phyloP scores from a whole-genome alignment of 2,113 vertebrate genomes.

The Spermophilus dauricus region DNA sequence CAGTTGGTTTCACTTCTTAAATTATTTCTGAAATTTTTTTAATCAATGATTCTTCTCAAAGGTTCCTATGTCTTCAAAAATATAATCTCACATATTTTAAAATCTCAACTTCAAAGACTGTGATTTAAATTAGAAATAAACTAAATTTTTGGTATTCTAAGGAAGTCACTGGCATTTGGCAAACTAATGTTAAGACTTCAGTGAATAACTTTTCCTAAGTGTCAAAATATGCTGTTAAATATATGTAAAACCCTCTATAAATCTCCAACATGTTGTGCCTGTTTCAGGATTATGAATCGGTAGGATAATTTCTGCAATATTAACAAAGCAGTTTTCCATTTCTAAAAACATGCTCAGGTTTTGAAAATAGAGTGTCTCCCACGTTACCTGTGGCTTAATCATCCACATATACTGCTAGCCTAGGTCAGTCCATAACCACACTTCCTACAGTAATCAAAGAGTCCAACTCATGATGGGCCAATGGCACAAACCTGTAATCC shows the following conservation, averaged over 20 bases:
- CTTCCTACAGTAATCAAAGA: background rate
- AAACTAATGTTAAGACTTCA: slow-evolving; percentile 7
- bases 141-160: background rate
- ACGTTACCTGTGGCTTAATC: slow-evolving; percentile 26
- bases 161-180: background rate
- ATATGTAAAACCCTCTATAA: background rate
- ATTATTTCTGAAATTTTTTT: background rate
- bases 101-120: slow-evolving; percentile 39
- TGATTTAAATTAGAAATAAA: slow-evolving; percentile 46
- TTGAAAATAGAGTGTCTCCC: slow-evolving; percentile 9
- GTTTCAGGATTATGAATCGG: slow-evolving; percentile 29
- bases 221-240: background rate
- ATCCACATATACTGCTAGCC: background rate
- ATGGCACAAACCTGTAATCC: no score
- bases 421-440: background rate
- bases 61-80: background rate
- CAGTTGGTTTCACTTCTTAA: slow-evolving; percentile 24
- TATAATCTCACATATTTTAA: slow-evolving; percentile 38
- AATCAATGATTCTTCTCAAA: background rate
- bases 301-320: slow-evolving; percentile 8
- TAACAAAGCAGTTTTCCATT: slow-evolving; percentile 28
- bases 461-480: no score
- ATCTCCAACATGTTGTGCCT: background rate
- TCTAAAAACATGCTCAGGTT: slow-evolving; percentile 30
- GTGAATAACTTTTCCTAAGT: slow-evolving; percentile 15